Conservation (phyloP, 2,113 vertebrate genomes). For the Edolisoma coerulescens region DNA sequence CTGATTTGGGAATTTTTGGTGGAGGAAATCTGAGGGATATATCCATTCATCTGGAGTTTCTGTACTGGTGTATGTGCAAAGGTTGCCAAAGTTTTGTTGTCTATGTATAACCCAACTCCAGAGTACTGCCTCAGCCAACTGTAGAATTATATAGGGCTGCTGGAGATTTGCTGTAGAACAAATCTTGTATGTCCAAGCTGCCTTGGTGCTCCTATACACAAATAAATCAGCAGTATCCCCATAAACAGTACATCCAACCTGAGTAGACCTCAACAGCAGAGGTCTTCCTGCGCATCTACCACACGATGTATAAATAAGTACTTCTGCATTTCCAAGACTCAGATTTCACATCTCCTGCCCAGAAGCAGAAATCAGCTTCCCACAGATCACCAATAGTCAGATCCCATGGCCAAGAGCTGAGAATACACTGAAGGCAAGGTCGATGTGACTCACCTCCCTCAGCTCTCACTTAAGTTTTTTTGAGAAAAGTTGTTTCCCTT, state of each 20-base stretch:
- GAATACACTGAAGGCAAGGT: neutral
- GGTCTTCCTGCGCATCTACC: neutral
- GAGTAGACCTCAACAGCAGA: neutral
- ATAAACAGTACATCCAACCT: neutral
- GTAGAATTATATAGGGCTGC: neutral
- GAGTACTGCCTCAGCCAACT: neutral
- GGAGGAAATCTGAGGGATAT: neutral
- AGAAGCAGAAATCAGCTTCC: neutral
- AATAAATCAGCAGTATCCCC: neutral
- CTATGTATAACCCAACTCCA: neutral
- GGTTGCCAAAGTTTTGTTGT: neutral
- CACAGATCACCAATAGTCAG: neutral
- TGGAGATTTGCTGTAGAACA: neutral
- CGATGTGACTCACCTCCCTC: rapidly evolving
- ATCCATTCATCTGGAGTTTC: neutral
- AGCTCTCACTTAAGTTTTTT: neutral
- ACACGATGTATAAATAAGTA: neutral
- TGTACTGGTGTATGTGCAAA: neutral
- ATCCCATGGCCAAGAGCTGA: neutral
- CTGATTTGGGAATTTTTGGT: neutral
- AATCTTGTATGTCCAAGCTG: neutral
- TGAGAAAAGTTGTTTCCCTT: neutral
- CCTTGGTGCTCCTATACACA: neutral
- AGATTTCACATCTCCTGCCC: neutral
- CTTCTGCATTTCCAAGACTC: neutral